A percentile compares a stretch with the other conserved stretches of the same genome.
Conservation (phyloP, 1,140 invertebrate genomes). For the Diorhabda sublineata region DNA sequence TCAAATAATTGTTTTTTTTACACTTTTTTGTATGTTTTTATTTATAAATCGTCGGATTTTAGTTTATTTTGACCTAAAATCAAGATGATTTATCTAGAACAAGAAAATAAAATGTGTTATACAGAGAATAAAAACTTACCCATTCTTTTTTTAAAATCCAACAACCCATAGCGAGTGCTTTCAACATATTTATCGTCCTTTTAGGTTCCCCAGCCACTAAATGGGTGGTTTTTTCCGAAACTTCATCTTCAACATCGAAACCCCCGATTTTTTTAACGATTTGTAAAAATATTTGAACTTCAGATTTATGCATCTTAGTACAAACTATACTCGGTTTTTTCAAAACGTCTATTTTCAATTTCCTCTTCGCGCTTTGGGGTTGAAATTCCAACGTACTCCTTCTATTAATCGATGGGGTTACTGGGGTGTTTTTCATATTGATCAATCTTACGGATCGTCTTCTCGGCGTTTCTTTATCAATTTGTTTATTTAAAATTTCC, state of each 20-base stretch:
- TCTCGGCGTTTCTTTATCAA: background rate
- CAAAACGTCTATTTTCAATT: conserved; percentile 22
- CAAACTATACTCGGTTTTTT: conserved; percentile 40
- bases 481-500: conserved; percentile 16
- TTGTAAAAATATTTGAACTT: conserved; percentile 40
- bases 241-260: conserved; percentile 49
- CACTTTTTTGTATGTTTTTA: too few relatives aligned
- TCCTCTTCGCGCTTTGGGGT: conserved; percentile 18
- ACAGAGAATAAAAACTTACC: conserved; percentile 41
- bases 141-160: conserved; percentile 55
- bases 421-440: conserved; percentile 1
- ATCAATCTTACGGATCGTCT: background rate
- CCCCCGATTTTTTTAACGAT: conserved; percentile 49
- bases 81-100: background rate
- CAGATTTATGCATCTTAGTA: conserved; percentile 38
- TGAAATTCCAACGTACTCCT: conserved; percentile 40
- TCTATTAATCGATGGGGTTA: conserved; percentile 14
- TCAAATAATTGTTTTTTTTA: too few relatives aligned
- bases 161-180: conserved; percentile 52
- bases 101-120: background rate
- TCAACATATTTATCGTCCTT: conserved; percentile 54
- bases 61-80: background rate
- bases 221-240: conserved; percentile 52
- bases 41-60: background rate
- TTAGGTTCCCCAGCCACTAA: conserved; percentile 50